Evolutionary conservation across 2,113 vertebrate genomes (phyloP).

Genomic region (Emydocephalus ijimae): DNA sequence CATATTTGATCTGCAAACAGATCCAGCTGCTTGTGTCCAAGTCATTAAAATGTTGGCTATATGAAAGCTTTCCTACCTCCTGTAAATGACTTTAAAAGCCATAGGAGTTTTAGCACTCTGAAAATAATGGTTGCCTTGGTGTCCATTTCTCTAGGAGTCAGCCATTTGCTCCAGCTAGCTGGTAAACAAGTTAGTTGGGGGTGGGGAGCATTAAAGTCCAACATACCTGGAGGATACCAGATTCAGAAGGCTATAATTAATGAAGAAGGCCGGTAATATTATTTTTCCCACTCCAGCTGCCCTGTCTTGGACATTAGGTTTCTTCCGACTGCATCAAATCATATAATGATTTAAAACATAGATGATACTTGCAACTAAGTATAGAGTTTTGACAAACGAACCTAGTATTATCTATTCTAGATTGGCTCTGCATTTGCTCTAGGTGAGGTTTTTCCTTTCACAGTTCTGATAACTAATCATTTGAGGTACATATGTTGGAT

Average conservation of each 20-base stretch:
- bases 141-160: not conserved
- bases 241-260: not conserved
- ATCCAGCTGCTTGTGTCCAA: not conserved
- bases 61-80: not conserved
- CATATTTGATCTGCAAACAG: constrained; percentile 12
- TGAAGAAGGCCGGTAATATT: not conserved
- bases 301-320: not conserved
- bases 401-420: not conserved
- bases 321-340: not conserved
- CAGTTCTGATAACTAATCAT: not conserved
- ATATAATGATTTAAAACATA: not conserved
- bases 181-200: not conserved
- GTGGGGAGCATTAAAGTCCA: not conserved
- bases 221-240: not conserved
- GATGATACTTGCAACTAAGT: not conserved
- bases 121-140: not conserved
- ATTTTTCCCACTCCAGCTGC: not conserved
- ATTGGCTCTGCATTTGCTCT: not conserved
- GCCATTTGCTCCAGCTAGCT: not conserved
- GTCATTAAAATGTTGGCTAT: not conserved
- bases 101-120: not conserved
- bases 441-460: not conserved
- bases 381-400: not conserved
- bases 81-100: not conserved
- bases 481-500: not conserved